Evolutionary conservation across 2,888 invertebrate species (phyloP), one percentile per base, ranked within the genome.

Genomic region (Adela reaumurella): DNA sequence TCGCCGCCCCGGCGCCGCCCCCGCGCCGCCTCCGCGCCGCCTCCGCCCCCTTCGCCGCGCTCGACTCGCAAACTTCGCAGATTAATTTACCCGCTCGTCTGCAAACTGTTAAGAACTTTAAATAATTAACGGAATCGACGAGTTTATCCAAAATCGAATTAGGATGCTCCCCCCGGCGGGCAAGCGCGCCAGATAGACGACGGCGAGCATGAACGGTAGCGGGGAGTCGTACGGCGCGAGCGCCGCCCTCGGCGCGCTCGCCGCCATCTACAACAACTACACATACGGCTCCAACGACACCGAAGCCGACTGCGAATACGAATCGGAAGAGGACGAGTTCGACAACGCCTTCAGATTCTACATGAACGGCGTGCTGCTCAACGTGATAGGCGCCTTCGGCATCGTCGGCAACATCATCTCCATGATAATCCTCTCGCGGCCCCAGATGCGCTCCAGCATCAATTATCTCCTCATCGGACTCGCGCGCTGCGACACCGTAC

Each of bases 391-490:
- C 51, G 70, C 90, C 19, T 87, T 89, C 60, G 97, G 96, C 5
- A 85, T 96, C 53, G 81, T 94, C 44, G 97, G 96, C 55, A 97
- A 96, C 73, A 83, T 91, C 50, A 88, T 97, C 50, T 89, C 95
- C 42, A 92, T 94, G 82, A 87, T 95, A 52, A 94, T 96, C 58
- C 81, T 96, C 47, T 91, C 93, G 51, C 85, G 94, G 49, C 94
- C 95, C 19, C 91, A 96, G 71, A 97, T 97, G 97, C 87, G 92
- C 61, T 94, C 94, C 51, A 95, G 96, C 63, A 94, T 97, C 64
- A 97, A 97, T 74, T 93, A 94, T 70, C 85, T 97, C 63, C 83
- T 98, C 52, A 92, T 94, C 55, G 96, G 95, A 4, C 82, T 98
- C 58, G 97, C 97, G 19, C 85, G 93, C 58, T 95, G 94, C 71